These are phyloP conservation scores for Pollachius pollachius DNA, from an alignment of 2,113 vertebrate species.

Conservation along the genomic window DNA sequence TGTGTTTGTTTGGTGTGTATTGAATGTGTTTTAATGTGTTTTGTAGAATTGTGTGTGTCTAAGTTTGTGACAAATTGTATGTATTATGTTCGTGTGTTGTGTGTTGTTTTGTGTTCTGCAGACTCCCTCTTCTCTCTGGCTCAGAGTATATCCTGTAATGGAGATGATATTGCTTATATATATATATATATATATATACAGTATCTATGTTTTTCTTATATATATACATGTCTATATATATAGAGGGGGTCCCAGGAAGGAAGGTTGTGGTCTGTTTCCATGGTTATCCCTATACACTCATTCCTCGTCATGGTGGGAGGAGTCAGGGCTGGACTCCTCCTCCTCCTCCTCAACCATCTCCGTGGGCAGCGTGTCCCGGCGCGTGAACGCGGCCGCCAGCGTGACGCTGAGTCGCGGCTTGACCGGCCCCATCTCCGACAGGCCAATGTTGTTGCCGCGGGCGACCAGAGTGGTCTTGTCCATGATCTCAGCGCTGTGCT, in stretches of 20 bases:
- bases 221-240: background rate
- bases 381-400: conserved; percentile 86
- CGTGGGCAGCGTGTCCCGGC: conserved; percentile 85
- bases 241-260: conserved; percentile 27
- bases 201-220: background rate
- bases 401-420: conserved; percentile 88
- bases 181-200: background rate
- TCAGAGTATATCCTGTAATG: background rate
- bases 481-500: conserved; percentile 94
- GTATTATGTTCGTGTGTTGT: conserved; percentile 11
- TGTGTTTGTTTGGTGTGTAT: too few relatives aligned
- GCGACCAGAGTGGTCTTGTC: conserved; percentile 94
- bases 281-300: conserved; percentile 24
- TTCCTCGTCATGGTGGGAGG: conserved; percentile 82
- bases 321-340: conserved; percentile 87
- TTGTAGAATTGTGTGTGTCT: conserved; percentile 12
- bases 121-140: background rate
- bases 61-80: background rate
- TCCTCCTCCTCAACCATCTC: conserved; percentile 68
- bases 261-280: background rate
- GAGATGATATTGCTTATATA: background rate
- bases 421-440: conserved; percentile 89
- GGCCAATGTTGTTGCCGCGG: conserved; percentile 89
- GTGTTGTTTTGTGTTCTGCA: conserved; percentile 31
- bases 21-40: background rate